Conservation (phyloP, 2,797 vertebrate genomes). For the Meriones psammophilus region DNA sequence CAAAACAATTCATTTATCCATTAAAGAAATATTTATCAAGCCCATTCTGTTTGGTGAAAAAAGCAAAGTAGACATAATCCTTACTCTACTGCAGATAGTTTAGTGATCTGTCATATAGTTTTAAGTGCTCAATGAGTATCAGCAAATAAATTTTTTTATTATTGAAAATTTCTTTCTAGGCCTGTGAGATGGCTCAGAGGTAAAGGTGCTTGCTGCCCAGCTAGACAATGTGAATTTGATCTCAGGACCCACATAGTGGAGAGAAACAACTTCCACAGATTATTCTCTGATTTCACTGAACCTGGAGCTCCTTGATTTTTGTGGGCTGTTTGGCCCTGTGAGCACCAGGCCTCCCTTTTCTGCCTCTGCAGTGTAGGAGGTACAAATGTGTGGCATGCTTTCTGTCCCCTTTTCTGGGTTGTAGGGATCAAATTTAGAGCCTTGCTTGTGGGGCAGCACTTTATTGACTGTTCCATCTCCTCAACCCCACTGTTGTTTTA, state of each 20-base stretch:
- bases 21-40: slow-evolving; percentile 46
- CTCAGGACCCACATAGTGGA: background rate
- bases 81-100: background rate
- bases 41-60: background rate
- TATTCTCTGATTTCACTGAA: background rate
- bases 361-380: background rate
- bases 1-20: slow-evolving; percentile 29
- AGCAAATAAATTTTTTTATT: background rate
- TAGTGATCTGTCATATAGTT: background rate
- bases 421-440: background rate
- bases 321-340: background rate
- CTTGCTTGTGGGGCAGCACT: background rate
- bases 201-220: background rate
- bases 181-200: background rate
- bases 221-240: background rate
- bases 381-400: background rate
- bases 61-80: background rate
- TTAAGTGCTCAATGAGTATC: background rate
- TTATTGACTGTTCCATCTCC: background rate
- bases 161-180: background rate
- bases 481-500: background rate
- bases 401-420: background rate
- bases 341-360: background rate
- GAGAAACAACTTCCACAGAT: background rate
- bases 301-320: background rate